Base-by-base conservation (phyloP, 2,113 vertebrate genomes). In the Neogale vison region DNA sequence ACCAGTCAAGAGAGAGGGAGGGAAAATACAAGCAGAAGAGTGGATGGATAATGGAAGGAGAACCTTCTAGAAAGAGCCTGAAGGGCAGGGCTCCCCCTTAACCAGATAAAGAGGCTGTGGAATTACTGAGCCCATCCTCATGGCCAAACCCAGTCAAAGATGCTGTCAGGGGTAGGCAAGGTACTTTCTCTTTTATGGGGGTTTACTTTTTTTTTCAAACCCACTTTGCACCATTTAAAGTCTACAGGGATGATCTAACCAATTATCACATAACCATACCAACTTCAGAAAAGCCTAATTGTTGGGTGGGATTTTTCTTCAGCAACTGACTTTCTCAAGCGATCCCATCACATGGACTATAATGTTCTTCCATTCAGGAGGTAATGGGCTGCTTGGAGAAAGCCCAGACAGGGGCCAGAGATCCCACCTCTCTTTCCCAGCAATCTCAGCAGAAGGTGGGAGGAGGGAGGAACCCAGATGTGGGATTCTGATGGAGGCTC, bases 241-340 rank as follows among this genome's bases (percentile, higher is more conserved):
- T 97, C 96, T 98, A 98, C 97, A 98, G 97, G 97, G 95, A 98
- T 97, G 90, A 95, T 97, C 98, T 98, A 97, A 96, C 65, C 57
- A 34, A 34, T 85, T 36, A 80, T 47, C n/a, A 63, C 21, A 96
- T 95, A 97, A 97, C 93, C 88, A 67, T 95, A 93, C 96, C 42
- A 95, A 96, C 93, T 96, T 97, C 77, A 97, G 97, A 98, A 97
- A 96, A 96, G 69, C 93, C 39, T 77, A 39, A 65, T 81, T 96
- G 88, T 61, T n/a, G 93, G 83, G 96, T 95, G 0, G 0, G 90
- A 77, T 95, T 76, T 96, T 97, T 95, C 94, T 97, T 95, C 93
- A 45, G n/a, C 59, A 88, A 31, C 34, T 47, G 63, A 23, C 61
- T 88, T 67, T 71, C 18, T 9, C 59, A 79, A 67, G 6, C 9